A percentile compares a stretch with the other conserved stretches of the same genome.
Conservation (phyloP, 2,113 vertebrate genomes). For the Camelus bactrianus region DNA sequence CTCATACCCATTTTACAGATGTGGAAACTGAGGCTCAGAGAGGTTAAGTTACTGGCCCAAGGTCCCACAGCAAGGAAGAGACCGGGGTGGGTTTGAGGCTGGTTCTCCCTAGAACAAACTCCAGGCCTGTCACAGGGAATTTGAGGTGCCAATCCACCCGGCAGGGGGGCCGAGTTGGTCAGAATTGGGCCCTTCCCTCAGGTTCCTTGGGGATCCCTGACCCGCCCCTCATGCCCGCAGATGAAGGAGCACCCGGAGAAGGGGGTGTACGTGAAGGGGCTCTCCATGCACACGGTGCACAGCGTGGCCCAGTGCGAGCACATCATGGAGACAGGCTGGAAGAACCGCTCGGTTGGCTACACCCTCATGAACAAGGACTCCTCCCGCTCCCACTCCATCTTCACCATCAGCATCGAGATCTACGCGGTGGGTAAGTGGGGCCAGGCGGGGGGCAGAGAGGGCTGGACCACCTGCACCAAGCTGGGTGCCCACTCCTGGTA, state of each 20-base stretch:
- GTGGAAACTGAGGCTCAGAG: conserved; percentile 22
- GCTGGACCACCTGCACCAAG: accelerated
- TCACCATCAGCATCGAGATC: conserved; percentile 94
- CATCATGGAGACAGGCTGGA: conserved; percentile 93
- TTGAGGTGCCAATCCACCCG: background rate
- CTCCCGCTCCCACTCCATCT: conserved; percentile 94
- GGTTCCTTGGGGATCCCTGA: background rate
- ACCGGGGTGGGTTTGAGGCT: background rate
- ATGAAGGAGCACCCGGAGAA: conserved; percentile 94
- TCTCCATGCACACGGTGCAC: conserved; percentile 93
- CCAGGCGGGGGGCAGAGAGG: accelerated
- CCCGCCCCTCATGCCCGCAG: conserved; percentile 80
- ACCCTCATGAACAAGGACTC: conserved; percentile 95
- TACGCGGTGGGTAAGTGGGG: conserved; percentile 86
- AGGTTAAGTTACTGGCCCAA: background rate
- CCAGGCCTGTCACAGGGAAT: background rate
- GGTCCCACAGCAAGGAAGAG: background rate
- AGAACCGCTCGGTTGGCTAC: conserved; percentile 91
- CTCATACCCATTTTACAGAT: conserved; percentile 24
- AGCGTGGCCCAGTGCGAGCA: conserved; percentile 90
- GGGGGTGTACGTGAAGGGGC: conserved; percentile 91
- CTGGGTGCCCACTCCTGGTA: accelerated
- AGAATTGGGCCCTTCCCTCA: background rate
- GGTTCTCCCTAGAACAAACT: background rate
- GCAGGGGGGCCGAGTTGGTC: background rate